These are phyloP conservation scores for Isichthys henryi DNA, from an alignment of 2,113 vertebrate species.

Conservation along the genomic window DNA sequence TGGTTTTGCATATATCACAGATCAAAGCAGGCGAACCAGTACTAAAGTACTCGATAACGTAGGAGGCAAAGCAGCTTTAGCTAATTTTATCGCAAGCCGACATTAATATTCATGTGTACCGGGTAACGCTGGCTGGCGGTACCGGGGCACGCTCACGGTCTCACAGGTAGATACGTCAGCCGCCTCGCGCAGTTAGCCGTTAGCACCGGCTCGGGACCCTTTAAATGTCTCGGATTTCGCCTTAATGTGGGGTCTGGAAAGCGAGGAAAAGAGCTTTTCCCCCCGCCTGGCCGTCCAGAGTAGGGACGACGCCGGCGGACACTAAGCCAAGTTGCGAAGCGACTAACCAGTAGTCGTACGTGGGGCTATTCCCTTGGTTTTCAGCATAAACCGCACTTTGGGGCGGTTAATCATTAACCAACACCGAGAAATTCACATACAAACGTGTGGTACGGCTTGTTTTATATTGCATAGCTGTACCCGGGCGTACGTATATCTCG, in stretches of 20 bases:
- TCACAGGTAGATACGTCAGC: background rate
- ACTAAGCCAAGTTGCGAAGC: background rate
- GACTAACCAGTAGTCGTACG: background rate
- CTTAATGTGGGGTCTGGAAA: background rate
- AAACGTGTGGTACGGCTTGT: background rate
- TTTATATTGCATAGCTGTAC: background rate
- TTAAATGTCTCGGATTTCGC: background rate
- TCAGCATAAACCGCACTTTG: background rate
- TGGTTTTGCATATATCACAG: background rate
- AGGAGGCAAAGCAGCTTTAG: background rate
- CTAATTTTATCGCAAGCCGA: background rate
- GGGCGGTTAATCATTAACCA: background rate
- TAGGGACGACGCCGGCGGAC: background rate
- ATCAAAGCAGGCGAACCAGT: background rate
- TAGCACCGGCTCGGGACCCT: background rate
- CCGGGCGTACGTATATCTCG: background rate
- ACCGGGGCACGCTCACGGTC: background rate
- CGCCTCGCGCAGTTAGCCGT: background rate
- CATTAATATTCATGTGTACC: background rate
- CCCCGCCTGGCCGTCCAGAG: background rate
- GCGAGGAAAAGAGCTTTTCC: background rate
- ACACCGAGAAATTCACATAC: background rate
- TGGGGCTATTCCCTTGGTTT: background rate
- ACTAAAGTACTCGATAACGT: background rate
- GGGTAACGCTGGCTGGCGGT: background rate